These are phyloP conservation scores for Nothocercus nigrocapillus DNA, from an alignment of 2,113 vertebrate species.

Conservation along the genomic window DNA sequence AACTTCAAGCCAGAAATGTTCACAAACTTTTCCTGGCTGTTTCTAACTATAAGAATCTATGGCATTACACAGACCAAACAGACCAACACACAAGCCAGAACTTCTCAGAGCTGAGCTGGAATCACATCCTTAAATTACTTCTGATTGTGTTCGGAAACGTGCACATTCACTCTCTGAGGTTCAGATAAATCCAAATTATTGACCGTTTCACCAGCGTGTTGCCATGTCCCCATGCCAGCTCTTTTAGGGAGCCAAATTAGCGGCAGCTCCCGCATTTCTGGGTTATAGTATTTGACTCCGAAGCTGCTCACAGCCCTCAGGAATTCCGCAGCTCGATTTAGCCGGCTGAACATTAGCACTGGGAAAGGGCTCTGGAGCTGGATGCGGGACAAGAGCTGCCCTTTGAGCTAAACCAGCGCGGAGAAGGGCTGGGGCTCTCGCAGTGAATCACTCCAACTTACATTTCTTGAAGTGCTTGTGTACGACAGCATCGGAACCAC, in stretches of 20 bases:
- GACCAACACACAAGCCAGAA: background rate
- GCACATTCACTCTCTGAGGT: background rate
- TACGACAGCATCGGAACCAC: slow-evolving; percentile 45
- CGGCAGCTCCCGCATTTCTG: background rate
- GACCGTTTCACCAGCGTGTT: background rate
- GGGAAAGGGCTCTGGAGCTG: background rate
- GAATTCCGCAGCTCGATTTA: background rate
- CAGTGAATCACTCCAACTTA: background rate
- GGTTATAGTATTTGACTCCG: background rate
- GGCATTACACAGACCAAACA: background rate
- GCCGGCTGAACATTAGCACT: background rate
- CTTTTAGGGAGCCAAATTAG: background rate
- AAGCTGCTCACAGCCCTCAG: background rate
- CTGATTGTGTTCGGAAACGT: background rate
- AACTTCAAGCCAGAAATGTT: background rate
- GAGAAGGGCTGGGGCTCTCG: background rate
- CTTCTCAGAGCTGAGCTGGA: background rate
- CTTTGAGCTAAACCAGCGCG: background rate
- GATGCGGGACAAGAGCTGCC: background rate
- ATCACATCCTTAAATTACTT: background rate
- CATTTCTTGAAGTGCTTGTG: background rate
- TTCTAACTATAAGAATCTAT: background rate
- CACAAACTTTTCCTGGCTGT: background rate
- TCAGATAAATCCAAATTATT: background rate
- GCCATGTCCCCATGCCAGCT: background rate